Base-by-base conservation (phyloP, 1,140 invertebrate genomes). In the Drosophila truncata region DNA sequence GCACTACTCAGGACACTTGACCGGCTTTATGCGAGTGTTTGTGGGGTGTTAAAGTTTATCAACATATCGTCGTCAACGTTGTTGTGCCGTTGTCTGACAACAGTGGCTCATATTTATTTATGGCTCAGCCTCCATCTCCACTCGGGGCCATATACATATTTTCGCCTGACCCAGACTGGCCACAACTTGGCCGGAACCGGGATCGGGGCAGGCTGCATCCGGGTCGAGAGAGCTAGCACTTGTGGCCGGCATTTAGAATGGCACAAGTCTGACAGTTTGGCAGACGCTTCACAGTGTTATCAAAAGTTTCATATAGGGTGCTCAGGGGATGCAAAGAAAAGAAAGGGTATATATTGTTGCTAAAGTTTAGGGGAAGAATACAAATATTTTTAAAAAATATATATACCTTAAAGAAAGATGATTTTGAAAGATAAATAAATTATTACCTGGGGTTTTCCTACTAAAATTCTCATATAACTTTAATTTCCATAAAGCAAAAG, bases 51-150 rank as follows among this genome's bases (percentile, higher is more conserved):
- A 85, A 85, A 91, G 85, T 88, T 85, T 88, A 88, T 88, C 85
- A 88, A 88, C 85, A 85, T 90, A 85, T 90, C 86, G 85, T 90
- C 86, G 85, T 88, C 84, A 80, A 80, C 72, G 74, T 80, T 70
- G 80, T 70, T 83, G 76, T 55, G 29, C 47, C n/a, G 62, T 72
- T 74, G 84, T 67, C 77, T 54, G 61, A 63, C 52, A 73, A 55
- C 80, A 83, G 50, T 88, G 62, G 72, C 73, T 88, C 84, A 88
- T 90, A 88, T 88, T 88, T 88, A 88, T 88, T 88, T 88, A 88
- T 84, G 81, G 85, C 85, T 75, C 77, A 81, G 69, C 71, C 50
- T 65, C 71, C 70, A 60, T 66, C 50, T 65, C 71, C 70, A 60
- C 65, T 64, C 25, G 46, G 50, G 39, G 20, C 47, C 55, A 67